Evolutionary conservation across 1,140 invertebrate species (phyloP).

Genomic region (Brachionus rotundiformis): DNA sequence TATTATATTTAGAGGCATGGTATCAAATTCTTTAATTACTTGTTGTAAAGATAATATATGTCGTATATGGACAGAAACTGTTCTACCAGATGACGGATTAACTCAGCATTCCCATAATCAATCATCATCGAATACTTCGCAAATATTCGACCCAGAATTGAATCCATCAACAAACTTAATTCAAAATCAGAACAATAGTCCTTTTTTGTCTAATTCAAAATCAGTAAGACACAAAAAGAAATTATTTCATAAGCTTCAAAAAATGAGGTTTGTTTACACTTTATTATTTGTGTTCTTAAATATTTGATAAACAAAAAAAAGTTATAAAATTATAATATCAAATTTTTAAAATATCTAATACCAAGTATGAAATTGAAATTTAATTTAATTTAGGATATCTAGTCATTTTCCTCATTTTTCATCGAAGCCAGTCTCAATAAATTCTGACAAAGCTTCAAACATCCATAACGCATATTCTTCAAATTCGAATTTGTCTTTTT

Average conservation of each 20-base stretch:
- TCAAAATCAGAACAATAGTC: constrained; percentile 89
- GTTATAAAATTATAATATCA: not conserved
- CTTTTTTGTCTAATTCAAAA: constrained; percentile 55
- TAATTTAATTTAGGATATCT: not conserved
- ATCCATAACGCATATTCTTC: not conserved
- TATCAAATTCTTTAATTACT: constrained; percentile 95
- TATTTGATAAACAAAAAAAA: no score
- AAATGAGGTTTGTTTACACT: constrained; percentile 48
- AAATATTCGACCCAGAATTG: constrained; percentile 54
- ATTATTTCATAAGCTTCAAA: constrained; percentile 45
- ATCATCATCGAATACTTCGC: not conserved
- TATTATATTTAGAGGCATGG: constrained; percentile 74
- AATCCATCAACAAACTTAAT: constrained; percentile 67
- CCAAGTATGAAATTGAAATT: no score
- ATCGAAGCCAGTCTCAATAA: not conserved
- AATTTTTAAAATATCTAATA: no score
- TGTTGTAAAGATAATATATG: constrained; percentile 98
- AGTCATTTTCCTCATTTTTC: constrained; percentile 35
- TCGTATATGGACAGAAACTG: constrained; percentile 94
- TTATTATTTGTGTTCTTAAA: not conserved
- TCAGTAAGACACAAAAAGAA: constrained; percentile 54
- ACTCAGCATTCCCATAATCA: constrained; percentile 63
- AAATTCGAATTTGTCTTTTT: constrained; percentile 28
- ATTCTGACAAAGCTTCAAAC: not conserved
- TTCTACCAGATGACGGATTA: constrained; percentile 89